These are phyloP conservation scores for Bucorvus abyssinicus DNA, from an alignment of 2,797 vertebrate genomes.

Conservation along the genomic window DNA sequence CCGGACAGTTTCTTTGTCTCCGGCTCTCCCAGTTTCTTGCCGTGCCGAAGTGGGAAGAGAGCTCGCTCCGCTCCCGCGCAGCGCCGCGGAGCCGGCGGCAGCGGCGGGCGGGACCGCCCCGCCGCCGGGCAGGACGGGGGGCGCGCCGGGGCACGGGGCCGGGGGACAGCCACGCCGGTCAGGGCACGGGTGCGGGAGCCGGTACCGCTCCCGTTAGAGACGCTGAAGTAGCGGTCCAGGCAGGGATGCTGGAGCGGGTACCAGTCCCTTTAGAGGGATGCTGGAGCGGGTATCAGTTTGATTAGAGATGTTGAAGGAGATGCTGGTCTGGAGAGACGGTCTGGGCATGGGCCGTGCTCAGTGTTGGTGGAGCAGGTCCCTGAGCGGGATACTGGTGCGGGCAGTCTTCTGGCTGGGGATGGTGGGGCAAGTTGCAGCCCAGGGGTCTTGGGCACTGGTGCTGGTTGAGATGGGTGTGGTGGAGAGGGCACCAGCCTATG, in stretches of 20 bases:
- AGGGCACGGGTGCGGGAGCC: neutral
- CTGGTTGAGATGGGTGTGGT: neutral
- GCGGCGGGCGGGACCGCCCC: neutral
- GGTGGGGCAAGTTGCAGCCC: neutral
- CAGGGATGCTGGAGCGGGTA: neutral
- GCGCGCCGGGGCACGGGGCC: neutral
- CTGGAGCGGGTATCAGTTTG: neutral
- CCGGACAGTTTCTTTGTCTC: conserved; percentile 79
- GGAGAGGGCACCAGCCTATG: neutral
- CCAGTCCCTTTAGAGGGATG: neutral
- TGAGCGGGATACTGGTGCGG: neutral
- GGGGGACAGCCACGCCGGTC: neutral
- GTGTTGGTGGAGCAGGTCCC: neutral
- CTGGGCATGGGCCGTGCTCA: neutral
- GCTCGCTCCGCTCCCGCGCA: conserved; percentile 40
- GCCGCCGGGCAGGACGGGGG: neutral
- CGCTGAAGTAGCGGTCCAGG: neutral
- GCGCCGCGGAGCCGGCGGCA: neutral
- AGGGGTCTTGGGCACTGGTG: neutral
- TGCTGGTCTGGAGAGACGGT: neutral
- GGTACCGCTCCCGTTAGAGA: neutral
- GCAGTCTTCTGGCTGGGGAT: neutral
- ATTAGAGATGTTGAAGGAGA: neutral
- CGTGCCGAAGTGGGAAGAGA: conserved; percentile 69
- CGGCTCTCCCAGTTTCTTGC: conserved; percentile 56